phyloP scores from a whole-genome alignment of 2,113 vertebrate genomes.

The Ondatra zibethicus region DNA sequence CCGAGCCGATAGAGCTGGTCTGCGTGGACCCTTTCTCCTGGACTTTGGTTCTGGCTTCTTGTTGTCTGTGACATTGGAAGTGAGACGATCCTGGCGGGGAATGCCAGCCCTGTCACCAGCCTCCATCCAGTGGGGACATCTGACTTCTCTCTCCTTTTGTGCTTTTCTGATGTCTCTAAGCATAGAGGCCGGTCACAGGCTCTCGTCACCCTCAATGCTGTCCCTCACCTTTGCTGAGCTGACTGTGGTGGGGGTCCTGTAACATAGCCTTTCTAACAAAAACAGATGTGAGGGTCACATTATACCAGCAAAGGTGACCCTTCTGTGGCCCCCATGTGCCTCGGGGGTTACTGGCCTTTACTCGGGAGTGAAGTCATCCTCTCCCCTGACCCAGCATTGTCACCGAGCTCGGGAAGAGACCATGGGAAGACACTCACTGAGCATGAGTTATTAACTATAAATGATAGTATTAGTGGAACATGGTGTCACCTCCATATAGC shows the following conservation, averaged over 20 bases:
- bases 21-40: neutral
- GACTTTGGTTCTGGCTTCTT: neutral
- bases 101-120: neutral
- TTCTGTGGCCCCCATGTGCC: neutral
- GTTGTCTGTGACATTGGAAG: neutral
- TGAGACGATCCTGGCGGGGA: rapidly evolving
- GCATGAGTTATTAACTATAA: neutral
- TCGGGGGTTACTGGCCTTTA: rapidly evolving
- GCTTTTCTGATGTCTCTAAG: neutral
- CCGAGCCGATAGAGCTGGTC: neutral
- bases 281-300: neutral
- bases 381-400: neutral
- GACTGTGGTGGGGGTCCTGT: neutral
- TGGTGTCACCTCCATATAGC: neutral
- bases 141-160: neutral
- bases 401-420: neutral
- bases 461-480: neutral
- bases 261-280: neutral
- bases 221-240: rapidly evolving
- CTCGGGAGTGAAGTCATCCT: neutral
- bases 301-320: neutral
- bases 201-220: rapidly evolving
- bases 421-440: neutral
- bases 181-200: neutral
- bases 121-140: neutral